These are phyloP conservation scores for Coboldia fuscipes DNA, from an alignment of 1,140 invertebrate species.

Conservation along the genomic window DNA sequence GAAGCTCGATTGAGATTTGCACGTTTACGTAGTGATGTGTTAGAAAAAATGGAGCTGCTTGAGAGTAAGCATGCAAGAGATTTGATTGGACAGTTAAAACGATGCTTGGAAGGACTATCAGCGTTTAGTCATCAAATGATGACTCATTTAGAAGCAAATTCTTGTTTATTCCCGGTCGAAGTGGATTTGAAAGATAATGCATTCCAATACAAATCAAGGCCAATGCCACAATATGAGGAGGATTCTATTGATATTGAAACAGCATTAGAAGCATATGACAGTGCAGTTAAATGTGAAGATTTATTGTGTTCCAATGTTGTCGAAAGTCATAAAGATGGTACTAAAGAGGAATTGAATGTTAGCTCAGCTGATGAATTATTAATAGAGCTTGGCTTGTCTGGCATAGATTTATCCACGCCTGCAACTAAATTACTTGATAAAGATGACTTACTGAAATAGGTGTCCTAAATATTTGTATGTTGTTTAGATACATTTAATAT, in stretches of 20 bases:
- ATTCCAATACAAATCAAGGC: conserved; percentile 65
- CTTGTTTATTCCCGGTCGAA: conserved; percentile 84
- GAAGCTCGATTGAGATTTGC: conserved; percentile 81
- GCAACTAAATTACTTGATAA: not conserved
- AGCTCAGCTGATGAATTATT: conserved; percentile 5
- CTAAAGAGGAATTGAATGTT: conserved; percentile 3
- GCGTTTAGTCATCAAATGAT: conserved; percentile 44
- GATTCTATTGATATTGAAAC: conserved; percentile 24
- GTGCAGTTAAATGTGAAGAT: conserved; percentile 11
- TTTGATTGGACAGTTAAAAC: conserved; percentile 63
- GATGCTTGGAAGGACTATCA: conserved; percentile 57
- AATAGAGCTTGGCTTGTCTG: conserved; percentile 7
- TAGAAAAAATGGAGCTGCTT: conserved; percentile 89
- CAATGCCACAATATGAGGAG: conserved; percentile 24
- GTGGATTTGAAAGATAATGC: conserved; percentile 82
- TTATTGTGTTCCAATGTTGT: conserved; percentile 8
- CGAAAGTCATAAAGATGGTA: conserved; percentile 2
- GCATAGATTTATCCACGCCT: conserved; percentile 2
- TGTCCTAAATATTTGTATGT: not conserved
- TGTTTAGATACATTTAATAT: not conserved
- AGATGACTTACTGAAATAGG: not conserved
- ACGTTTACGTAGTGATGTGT: conserved; percentile 76
- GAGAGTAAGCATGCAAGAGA: conserved; percentile 96
- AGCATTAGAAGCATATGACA: conserved; percentile 13
- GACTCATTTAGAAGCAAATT: conserved; percentile 42